Percentiles rank a stretch among this genome's conserved stretches.
These are phyloP conservation scores for Heteromurus nitidus DNA, from an alignment of 2,888 invertebrate species.

Conservation along the genomic window DNA sequence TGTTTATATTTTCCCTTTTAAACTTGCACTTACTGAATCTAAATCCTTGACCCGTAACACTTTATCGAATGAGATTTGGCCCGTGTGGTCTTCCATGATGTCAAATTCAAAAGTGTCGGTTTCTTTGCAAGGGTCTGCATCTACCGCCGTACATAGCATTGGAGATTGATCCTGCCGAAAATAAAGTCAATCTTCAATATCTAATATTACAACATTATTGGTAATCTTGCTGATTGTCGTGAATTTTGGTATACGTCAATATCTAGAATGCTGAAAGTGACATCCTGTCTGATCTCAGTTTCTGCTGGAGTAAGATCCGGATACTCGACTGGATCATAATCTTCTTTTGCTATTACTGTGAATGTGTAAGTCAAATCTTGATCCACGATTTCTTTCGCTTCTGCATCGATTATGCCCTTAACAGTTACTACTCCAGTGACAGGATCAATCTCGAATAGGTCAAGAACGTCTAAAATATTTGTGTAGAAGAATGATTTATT, in stretches of 20 bases:
- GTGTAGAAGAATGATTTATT: background rate
- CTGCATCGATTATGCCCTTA: slow-evolving; percentile 32
- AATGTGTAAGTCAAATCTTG: slow-evolving; percentile 1
- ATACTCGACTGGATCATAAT: background rate
- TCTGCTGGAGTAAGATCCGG: background rate
- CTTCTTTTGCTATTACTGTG: slow-evolving; percentile 37
- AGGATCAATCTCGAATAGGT: slow-evolving; percentile 30
- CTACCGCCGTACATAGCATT: background rate
- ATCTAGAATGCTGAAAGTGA: slow-evolving; percentile 34
- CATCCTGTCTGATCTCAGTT: background rate
- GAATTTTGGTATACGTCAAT: slow-evolving; percentile 30
- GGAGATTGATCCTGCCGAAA: slow-evolving; percentile 30
- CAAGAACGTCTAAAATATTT: background rate
- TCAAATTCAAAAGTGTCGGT: background rate
- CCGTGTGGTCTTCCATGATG: slow-evolving; percentile 34
- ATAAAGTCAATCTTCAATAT: background rate
- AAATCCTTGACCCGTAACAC: slow-evolving; percentile 14
- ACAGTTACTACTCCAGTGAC: slow-evolving; percentile 25
- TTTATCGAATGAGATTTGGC: slow-evolving; percentile 21
- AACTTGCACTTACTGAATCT: slow-evolving; percentile 26
- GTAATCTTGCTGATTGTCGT: background rate
- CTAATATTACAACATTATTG: background rate
- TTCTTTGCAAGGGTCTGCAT: background rate
- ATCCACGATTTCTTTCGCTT: slow-evolving; percentile 7
- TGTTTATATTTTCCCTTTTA: background rate